Percentiles rank a stretch among this genome's conserved stretches.
Conservation (phyloP, 2,797 vertebrate genomes). For the Anguilla megastoma region DNA sequence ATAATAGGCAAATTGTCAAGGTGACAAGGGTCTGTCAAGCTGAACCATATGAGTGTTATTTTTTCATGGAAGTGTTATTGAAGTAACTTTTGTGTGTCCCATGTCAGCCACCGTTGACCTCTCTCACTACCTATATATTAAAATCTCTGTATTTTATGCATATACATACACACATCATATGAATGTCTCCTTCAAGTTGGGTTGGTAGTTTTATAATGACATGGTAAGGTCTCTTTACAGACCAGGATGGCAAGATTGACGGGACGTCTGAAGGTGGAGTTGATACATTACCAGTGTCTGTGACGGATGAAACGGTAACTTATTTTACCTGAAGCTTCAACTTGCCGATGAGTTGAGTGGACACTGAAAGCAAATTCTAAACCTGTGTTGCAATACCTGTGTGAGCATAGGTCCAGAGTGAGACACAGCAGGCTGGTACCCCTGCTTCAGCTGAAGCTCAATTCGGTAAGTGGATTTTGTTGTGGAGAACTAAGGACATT, state of each 20-base stretch:
- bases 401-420: conserved; percentile 12
- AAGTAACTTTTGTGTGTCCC: too few species aligned
- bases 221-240: conserved; percentile 29
- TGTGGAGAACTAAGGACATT: neutral
- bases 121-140: too few species aligned
- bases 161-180: too few species aligned
- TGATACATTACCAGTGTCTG: conserved; percentile 25
- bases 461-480: conserved; percentile 27
- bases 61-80: neutral
- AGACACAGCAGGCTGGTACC: neutral
- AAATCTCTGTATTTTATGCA: too few species aligned
- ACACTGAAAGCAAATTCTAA: neutral
- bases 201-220: neutral
- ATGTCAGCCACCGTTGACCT: too few species aligned
- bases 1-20: too few species aligned
- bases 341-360: neutral
- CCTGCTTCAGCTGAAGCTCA: neutral
- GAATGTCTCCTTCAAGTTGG: too few species aligned
- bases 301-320: conserved; percentile 42
- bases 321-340: neutral
- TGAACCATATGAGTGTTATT: neutral
- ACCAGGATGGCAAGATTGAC: conserved; percentile 20
- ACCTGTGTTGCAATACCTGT: too few species aligned
- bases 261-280: conserved; percentile 28
- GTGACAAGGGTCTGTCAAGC: too few species aligned